Percentiles rank a stretch among this genome's conserved stretches.
These are phyloP conservation scores for Premnoplex brunnescens DNA, from an alignment of 2,797 vertebrate species.

Conservation along the genomic window DNA sequence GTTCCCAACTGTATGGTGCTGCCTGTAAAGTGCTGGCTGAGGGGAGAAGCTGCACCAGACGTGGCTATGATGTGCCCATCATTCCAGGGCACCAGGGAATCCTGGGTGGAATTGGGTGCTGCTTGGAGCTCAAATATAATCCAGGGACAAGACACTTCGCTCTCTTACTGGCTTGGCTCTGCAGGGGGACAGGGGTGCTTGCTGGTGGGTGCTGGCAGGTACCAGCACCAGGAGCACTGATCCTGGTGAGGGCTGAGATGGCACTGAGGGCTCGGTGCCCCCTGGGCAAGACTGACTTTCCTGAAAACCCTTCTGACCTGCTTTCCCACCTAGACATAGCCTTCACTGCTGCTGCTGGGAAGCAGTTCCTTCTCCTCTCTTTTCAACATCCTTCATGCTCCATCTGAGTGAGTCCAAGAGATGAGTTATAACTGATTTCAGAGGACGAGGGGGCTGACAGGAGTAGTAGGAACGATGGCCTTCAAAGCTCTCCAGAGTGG, in stretches of 20 bases:
- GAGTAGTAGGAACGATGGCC: not conserved
- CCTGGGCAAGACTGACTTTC: not conserved
- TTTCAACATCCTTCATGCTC: not conserved
- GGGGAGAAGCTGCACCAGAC: accelerated
- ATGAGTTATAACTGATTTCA: not conserved
- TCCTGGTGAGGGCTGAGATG: not conserved
- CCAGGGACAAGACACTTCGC: not conserved
- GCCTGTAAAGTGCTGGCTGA: not conserved
- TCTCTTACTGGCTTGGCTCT: not conserved
- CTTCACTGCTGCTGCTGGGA: slow-evolving; percentile 21
- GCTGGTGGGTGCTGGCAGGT: not conserved
- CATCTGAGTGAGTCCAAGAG: not conserved
- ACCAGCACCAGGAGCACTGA: accelerated
- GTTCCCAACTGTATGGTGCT: accelerated
- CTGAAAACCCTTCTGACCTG: not conserved
- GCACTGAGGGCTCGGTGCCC: accelerated
- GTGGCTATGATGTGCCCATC: accelerated
- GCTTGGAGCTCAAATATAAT: not conserved
- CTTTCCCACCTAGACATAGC: not conserved
- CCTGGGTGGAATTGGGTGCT: not conserved
- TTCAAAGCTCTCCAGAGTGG: not conserved
- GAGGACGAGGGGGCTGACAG: not conserved
- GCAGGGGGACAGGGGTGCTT: not conserved
- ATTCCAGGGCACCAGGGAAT: not conserved
- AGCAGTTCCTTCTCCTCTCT: not conserved